A percentile compares a stretch with the other conserved stretches of the same genome.
phyloP scores from a whole-genome alignment of 1,140 invertebrate genomes.

The Druon quercuslanigerum region DNA sequence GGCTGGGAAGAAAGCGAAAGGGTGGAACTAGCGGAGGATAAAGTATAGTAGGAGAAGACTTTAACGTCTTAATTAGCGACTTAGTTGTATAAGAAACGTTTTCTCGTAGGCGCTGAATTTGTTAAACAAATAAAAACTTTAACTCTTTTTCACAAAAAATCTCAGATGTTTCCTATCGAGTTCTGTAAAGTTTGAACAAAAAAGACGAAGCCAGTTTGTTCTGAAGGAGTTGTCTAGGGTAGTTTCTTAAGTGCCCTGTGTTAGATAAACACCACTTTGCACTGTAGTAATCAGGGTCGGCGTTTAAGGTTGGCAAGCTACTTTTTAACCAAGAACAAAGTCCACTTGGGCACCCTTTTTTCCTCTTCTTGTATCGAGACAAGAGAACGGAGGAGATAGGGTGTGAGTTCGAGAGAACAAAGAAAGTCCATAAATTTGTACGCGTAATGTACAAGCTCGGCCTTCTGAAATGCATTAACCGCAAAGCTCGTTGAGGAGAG shows the following conservation, averaged over 20 bases:
- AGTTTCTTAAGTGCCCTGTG: neutral
- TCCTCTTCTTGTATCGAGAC: constrained; percentile 33
- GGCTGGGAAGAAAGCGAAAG: too few relatives aligned
- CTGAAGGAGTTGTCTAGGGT: neutral
- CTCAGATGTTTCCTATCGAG: neutral
- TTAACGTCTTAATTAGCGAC: too few relatives aligned
- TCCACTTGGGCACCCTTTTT: neutral
- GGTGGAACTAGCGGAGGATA: too few relatives aligned
- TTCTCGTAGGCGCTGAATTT: too few relatives aligned
- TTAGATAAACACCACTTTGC: constrained; percentile 11
- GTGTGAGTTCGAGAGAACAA: constrained; percentile 29
- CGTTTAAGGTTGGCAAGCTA: neutral
- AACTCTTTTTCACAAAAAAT: neutral
- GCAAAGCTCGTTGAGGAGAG: constrained; percentile 30
- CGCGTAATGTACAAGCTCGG: constrained; percentile 41
- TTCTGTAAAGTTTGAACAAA: neutral
- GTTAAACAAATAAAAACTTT: too few relatives aligned
- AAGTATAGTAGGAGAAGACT: too few relatives aligned
- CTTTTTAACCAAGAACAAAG: neutral
- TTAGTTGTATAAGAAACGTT: too few relatives aligned
- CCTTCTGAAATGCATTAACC: constrained; percentile 59
- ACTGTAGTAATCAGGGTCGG: neutral
- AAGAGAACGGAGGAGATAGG: constrained; percentile 31
- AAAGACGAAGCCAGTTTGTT: neutral
- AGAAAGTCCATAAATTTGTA: constrained; percentile 58